Evolutionary conservation across 2,113 vertebrate genomes (phyloP).

Genomic region (Clinocottus analis): DNA sequence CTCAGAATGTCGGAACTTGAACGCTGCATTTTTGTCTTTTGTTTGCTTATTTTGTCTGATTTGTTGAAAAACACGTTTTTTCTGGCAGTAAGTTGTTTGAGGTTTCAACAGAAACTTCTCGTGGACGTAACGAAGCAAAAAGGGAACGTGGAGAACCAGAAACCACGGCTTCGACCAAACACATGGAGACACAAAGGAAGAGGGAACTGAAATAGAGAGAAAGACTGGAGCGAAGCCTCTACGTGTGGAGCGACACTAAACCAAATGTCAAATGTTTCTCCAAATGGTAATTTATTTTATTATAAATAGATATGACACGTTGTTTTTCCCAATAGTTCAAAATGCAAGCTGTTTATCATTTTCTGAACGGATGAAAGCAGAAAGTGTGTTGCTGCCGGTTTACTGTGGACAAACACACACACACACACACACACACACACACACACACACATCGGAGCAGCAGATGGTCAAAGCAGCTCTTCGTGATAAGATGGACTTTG

Average conservation of each 20-base stretch:
- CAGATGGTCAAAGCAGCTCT: constrained; percentile 27
- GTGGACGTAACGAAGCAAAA: too few relatives aligned
- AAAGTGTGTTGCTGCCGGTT: neutral
- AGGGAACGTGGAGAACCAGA: too few relatives aligned
- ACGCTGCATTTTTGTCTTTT: too few relatives aligned
- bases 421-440: neutral
- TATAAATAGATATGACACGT: neutral
- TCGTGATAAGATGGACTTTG: constrained; percentile 6
- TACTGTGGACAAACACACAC: neutral
- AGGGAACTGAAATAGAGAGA: neutral
- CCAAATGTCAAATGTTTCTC: neutral
- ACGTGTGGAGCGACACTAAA: neutral
- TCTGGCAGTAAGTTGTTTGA: too few relatives aligned
- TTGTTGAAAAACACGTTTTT: too few relatives aligned
- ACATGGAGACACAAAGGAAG: too few relatives aligned
- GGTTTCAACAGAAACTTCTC: too few relatives aligned
- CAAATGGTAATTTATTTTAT: neutral
- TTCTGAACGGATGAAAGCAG: neutral
- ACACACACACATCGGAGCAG: neutral
- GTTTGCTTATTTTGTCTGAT: too few relatives aligned
- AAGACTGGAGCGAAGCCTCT: neutral
- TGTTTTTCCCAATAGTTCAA: neutral
- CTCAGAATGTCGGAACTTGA: too few relatives aligned
- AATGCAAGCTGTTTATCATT: neutral
- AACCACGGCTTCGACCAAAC: too few relatives aligned